Base-by-base conservation (phyloP, 2,113 vertebrate genomes). In the Meriones unguiculatus region DNA sequence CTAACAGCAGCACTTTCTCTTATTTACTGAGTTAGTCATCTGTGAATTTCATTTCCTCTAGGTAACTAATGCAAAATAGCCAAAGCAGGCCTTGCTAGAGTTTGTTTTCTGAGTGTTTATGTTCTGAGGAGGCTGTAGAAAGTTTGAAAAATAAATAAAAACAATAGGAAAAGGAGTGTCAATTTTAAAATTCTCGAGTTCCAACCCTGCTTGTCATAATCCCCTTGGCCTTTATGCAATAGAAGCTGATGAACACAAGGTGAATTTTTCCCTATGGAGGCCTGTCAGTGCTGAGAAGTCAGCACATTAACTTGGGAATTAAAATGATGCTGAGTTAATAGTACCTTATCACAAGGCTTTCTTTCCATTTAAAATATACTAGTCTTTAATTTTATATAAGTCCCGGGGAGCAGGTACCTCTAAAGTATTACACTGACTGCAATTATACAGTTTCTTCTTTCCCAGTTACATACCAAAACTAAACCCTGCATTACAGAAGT, bases 361-460 rank as follows among this genome's bases (percentile, higher is more conserved):
- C 18, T 9, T 92, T 91, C 10, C 73, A 2, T 82, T 89, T 62
- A 82, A 87, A 93, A 38, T 50, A 69, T 14, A 7, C 12, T 32
- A 75, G n/a, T 75, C 2, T 89, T 89, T 38, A 89, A 28, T 77
- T 95, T 96, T 89, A 62, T 90, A 28, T 93, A 20, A 59, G 46
- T 7, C 25, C 62, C 35, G 35, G 22, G 57, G 18, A 22, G 28
- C 46, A 5, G 73, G 10, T 72, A 20, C 18, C 38, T 80, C 11
- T 82, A 13, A 89, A 92, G 38, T 80, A 12, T 86, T 80, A 81
- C 32, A 87, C 78, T 87, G 22, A 87, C 7, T 87, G 32, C 25
- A 78, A 13, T 57, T 59, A 38, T 54, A 5, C 17, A 5, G 32
- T 90, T 94, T 87, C 32, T 75, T 5, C 24, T 80, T 90, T 82